A percentile compares a stretch with the other conserved stretches of the same genome.
Conservation (phyloP, 2,888 invertebrate genomes). For the Ptychoptera contaminata region DNA sequence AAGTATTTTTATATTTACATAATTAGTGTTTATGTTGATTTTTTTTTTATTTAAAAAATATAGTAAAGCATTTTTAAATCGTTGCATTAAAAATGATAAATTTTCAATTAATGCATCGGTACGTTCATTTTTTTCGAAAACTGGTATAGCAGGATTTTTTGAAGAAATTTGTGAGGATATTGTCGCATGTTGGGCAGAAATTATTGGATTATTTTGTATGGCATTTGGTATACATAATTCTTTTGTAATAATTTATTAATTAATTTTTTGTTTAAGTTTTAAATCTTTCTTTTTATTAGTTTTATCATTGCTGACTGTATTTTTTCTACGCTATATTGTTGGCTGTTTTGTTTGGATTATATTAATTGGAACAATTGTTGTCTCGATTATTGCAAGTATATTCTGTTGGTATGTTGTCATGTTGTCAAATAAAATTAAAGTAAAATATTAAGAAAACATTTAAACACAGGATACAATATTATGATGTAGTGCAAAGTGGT, state of each 20-base stretch:
- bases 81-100: slow-evolving; percentile 34
- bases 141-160: slow-evolving; percentile 35
- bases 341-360: slow-evolving; percentile 46
- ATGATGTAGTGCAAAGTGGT: neutral
- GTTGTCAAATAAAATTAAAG: slow-evolving; percentile 1
- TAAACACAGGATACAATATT: slow-evolving; percentile 4
- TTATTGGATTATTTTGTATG: slow-evolving; percentile 40
- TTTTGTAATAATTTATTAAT: neutral
- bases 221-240: slow-evolving; percentile 41
- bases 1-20: neutral
- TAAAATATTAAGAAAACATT: slow-evolving; percentile 1
- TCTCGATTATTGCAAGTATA: slow-evolving; percentile 36
- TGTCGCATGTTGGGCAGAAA: slow-evolving; percentile 38
- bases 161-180: slow-evolving; percentile 46
- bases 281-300: slow-evolving; percentile 15
- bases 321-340: slow-evolving; percentile 40
- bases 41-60: slow-evolving; percentile 15
- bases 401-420: slow-evolving; percentile 39
- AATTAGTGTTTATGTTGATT: neutral
- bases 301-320: slow-evolving; percentile 36
- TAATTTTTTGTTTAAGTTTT: neutral
- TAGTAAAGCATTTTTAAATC: slow-evolving; percentile 35
- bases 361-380: slow-evolving; percentile 34
- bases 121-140: slow-evolving; percentile 31
- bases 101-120: slow-evolving; percentile 19